Percentiles rank a stretch among this genome's conserved stretches.
phyloP scores from a whole-genome alignment of 2,888 invertebrate species.

The Torymus texanus region DNA sequence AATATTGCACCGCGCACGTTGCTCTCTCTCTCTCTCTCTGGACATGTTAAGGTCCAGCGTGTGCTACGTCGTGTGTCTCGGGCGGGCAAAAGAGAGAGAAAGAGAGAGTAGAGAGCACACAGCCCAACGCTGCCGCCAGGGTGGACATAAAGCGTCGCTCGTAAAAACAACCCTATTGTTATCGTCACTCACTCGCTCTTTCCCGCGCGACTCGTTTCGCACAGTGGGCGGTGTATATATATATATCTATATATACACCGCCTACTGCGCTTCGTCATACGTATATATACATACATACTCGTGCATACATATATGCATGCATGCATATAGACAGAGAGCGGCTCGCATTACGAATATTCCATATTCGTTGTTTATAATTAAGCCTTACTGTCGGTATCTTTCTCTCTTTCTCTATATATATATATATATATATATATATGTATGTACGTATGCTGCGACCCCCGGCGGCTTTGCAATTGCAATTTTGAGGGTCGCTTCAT shows the following conservation, averaged over 20 bases:
- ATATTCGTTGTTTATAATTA: conserved; percentile 13
- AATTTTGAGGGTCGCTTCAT: too few species aligned
- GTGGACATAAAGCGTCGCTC: conserved; percentile 56
- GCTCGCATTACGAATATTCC: background rate
- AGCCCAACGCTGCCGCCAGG: conserved; percentile 50
- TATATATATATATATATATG: too few species aligned
- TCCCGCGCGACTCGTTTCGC: conserved; percentile 65
- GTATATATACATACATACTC: too few species aligned
- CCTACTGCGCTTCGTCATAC: too few species aligned
- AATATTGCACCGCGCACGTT: too few species aligned
- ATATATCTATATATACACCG: conserved; percentile 8
- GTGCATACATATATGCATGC: too few species aligned
- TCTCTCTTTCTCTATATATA: background rate
- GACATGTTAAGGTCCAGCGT: conserved; percentile 19
- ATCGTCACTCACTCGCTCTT: conserved; percentile 60
- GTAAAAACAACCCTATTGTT: conserved; percentile 73
- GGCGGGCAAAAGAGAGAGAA: conserved; percentile 51
- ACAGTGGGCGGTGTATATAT: conserved; percentile 59
- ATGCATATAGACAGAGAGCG: too few species aligned
- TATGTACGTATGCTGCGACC: too few species aligned
- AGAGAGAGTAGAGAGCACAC: too few species aligned
- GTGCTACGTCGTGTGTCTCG: background rate
- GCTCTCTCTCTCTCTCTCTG: background rate
- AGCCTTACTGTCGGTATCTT: background rate
- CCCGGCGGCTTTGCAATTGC: too few species aligned